Percentiles rank a stretch among this genome's conserved stretches.
Evolutionary conservation across 2,888 invertebrate species (phyloP).

Genomic region (Chydorus sphaericus): DNA sequence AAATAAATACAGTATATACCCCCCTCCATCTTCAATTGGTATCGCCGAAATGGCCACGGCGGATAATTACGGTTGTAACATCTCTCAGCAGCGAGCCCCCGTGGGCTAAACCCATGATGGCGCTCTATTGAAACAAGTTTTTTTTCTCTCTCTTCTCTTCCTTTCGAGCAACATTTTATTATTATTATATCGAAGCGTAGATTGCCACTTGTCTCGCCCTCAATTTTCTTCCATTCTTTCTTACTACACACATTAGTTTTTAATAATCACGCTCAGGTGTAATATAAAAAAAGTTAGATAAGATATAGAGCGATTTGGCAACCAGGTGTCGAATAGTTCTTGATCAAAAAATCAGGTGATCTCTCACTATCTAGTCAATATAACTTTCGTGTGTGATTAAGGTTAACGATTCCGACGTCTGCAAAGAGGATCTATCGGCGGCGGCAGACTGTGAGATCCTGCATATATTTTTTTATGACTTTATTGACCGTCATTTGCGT

Average conservation of each 20-base stretch:
- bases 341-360: no score
- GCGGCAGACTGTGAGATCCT: neutral
- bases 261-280: neutral
- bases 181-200: no score
- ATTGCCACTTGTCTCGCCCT: neutral
- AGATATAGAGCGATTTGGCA: no score
- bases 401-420: no score
- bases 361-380: constrained; percentile 5
- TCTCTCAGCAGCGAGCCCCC: neutral
- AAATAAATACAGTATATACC: neutral
- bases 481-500: constrained; percentile 7
- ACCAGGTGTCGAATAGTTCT: no score
- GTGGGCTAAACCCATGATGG: neutral
- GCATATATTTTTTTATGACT: neutral
- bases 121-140: neutral
- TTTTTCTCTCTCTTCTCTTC: neutral
- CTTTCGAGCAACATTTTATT: neutral
- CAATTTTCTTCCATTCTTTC: neutral
- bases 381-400: neutral
- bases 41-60: constrained; percentile 5
- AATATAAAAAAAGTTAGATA: neutral
- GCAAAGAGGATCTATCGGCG: neutral
- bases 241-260: neutral
- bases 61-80: constrained; percentile 7
- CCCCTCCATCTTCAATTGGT: constrained; percentile 5